These are phyloP conservation scores for Helleia helle DNA, from an alignment of 2,888 invertebrate species.

Conservation along the genomic window DNA sequence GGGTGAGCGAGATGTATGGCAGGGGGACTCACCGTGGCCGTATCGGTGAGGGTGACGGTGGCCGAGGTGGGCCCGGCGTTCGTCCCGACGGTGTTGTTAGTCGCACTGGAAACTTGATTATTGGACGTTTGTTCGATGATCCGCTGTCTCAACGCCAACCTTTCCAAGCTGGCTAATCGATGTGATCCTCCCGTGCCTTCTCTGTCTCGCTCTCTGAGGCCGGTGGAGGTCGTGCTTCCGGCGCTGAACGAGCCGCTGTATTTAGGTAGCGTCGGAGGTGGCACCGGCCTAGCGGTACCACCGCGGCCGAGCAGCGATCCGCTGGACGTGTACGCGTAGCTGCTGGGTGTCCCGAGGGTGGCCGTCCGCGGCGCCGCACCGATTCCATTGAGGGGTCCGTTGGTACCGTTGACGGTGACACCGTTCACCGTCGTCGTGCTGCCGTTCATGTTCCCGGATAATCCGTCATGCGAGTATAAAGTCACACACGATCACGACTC, in stretches of 20 bases:
- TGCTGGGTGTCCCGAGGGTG: slow-evolving; percentile 71
- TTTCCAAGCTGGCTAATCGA: slow-evolving; percentile 85
- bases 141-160: slow-evolving; percentile 86
- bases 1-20: slow-evolving; percentile 57
- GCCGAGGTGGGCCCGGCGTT: slow-evolving; percentile 60
- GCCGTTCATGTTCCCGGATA: slow-evolving; percentile 62
- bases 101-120: slow-evolving; percentile 54
- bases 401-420: slow-evolving; percentile 63
- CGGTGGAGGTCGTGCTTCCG: slow-evolving; percentile 73
- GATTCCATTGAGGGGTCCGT: slow-evolving; percentile 57
- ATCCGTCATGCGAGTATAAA: slow-evolving; percentile 61
- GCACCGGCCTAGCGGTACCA: slow-evolving; percentile 79
- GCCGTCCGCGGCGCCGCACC: slow-evolving; percentile 64
- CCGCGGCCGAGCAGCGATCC: slow-evolving; percentile 75
- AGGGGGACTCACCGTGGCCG: slow-evolving; percentile 73
- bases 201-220: slow-evolving; percentile 76
- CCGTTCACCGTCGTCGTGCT: slow-evolving; percentile 70
- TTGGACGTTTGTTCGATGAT: slow-evolving; percentile 80
- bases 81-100: slow-evolving; percentile 38
- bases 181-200: slow-evolving; percentile 84
- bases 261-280: slow-evolving; percentile 85
- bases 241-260: slow-evolving; percentile 86
- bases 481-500: slow-evolving; percentile 63
- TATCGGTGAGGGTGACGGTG: slow-evolving; percentile 69
- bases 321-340: slow-evolving; percentile 77